Percentiles rank a stretch among this genome's conserved stretches.
Conservation (phyloP, 1,140 invertebrate genomes). For the Achatina immaculata region DNA sequence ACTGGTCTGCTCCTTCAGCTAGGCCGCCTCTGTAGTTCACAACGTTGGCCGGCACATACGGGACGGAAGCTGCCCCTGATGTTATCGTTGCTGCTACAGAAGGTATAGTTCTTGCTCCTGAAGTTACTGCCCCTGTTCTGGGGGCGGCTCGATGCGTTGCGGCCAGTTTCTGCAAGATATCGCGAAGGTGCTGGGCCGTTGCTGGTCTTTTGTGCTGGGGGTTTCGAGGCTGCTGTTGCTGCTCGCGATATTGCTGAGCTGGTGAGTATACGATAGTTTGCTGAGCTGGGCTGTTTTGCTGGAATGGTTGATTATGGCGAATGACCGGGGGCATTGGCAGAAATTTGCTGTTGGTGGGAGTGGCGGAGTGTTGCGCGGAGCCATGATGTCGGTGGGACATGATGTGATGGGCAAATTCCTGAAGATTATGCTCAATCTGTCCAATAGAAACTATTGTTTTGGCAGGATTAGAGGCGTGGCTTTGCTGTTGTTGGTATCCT, state of each 20-base stretch:
- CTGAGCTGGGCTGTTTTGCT: neutral
- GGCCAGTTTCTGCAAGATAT: slow-evolving; percentile 1
- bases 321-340: neutral
- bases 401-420: no score
- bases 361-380: neutral
- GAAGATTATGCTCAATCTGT: no score
- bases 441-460: no score
- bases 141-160: neutral
- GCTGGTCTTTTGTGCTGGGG: neutral
- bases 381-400: neutral
- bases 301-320: neutral
- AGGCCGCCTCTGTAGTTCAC: no score
- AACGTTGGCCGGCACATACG: no score
- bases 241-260: neutral
- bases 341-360: neutral
- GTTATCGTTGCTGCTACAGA: no score
- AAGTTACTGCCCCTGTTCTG: neutral
- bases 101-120: neutral
- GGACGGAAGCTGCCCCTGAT: neutral
- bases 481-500: no score
- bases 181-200: neutral
- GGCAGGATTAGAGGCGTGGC: no score
- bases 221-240: neutral
- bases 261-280: neutral
- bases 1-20: no score